Percentiles rank a stretch among this genome's conserved stretches.
Conservation (phyloP, 1,140 invertebrate genomes). For the Bacillus rossius region DNA sequence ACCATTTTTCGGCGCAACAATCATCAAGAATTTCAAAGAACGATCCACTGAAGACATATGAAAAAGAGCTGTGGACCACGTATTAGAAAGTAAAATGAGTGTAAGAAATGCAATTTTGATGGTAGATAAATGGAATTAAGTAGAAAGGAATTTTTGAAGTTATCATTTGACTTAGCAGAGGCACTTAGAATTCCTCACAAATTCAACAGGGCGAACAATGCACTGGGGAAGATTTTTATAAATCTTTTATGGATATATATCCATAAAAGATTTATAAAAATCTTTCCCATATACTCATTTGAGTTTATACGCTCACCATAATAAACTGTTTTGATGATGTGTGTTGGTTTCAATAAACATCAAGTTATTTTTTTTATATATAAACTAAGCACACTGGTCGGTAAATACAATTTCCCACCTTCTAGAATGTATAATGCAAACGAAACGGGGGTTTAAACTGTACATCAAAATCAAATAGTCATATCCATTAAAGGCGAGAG, state of each 20-base stretch:
- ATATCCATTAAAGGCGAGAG: constrained; percentile 33
- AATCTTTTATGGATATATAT: constrained; percentile 39
- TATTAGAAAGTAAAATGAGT: too few species aligned
- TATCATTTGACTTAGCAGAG: constrained; percentile 8
- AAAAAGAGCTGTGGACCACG: too few species aligned
- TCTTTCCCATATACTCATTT: constrained; percentile 40
- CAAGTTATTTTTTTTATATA: constrained; percentile 31
- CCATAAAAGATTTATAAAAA: constrained; percentile 38
- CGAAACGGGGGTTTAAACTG: constrained; percentile 39
- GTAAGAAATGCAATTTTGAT: too few species aligned
- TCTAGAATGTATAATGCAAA: constrained; percentile 40
- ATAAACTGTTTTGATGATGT: constrained; percentile 35
- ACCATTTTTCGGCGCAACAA: too few species aligned
- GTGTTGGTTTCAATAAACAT: constrained; percentile 35
- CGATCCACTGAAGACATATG: too few species aligned
- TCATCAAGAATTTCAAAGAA: too few species aligned
- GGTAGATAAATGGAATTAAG: too few species aligned
- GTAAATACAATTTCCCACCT: constrained; percentile 29
- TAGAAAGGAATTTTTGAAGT: not conserved
- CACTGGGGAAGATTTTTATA: constrained; percentile 33
- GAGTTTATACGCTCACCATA: constrained; percentile 36
- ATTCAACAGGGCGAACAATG: constrained; percentile 11
- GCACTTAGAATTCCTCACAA: not conserved
- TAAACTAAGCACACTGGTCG: constrained; percentile 23
- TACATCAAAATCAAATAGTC: constrained; percentile 32